Conservation (phyloP, 2,888 invertebrate species). For the Noctua fimbriata region DNA sequence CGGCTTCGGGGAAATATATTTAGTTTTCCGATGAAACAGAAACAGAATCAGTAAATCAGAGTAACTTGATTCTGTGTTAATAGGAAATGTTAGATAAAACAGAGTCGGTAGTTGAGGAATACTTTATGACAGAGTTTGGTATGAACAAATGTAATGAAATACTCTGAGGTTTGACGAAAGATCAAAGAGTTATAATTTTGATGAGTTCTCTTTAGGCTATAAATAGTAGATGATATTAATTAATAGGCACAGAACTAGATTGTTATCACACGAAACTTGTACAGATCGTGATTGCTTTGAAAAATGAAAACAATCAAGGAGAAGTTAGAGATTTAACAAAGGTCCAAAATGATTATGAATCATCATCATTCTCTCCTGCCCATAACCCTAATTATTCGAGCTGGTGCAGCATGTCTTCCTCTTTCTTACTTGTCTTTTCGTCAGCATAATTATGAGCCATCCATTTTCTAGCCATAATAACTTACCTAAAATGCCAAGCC, state of each 20-base stretch:
- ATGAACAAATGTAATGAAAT: slow-evolving; percentile 10
- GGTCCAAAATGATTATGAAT: not conserved
- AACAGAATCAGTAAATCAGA: slow-evolving; percentile 61
- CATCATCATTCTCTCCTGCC: not conserved
- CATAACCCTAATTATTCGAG: not conserved
- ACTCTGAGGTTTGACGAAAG: not conserved
- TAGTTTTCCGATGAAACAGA: slow-evolving; percentile 48
- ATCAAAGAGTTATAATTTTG: slow-evolving; percentile 16
- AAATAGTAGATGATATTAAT: not conserved
- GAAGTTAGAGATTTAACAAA: not conserved
- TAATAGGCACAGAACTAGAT: not conserved
- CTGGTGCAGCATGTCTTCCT: not conserved
- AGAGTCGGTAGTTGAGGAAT: slow-evolving; percentile 1
- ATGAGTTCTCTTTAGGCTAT: not conserved
- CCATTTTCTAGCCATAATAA: not conserved
- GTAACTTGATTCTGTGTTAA: slow-evolving; percentile 12
- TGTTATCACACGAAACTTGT: not conserved
- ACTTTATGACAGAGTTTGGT: slow-evolving; percentile 4
- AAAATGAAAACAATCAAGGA: not conserved
- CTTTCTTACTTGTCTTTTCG: not conserved
- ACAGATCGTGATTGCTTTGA: not conserved
- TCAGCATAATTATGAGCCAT: not conserved
- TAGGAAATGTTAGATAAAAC: slow-evolving; percentile 4
- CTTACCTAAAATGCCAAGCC: slow-evolving; percentile 96
- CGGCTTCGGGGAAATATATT: slow-evolving; percentile 52